Conservation (phyloP, 2,797 vertebrate species). For the Glyptemys insculpta region DNA sequence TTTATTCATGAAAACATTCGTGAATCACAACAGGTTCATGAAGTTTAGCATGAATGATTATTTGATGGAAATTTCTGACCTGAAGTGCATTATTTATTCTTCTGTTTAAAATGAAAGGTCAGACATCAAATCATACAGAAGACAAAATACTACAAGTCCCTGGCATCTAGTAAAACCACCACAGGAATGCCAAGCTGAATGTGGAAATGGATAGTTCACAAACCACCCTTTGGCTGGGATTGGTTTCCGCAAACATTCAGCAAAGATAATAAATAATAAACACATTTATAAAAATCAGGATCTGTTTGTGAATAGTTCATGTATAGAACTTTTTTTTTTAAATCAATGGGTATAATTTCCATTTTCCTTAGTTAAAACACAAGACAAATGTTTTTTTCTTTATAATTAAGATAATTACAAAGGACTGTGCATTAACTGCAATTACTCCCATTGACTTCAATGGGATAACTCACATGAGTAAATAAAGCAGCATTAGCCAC, state of each 20-base stretch:
- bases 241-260: neutral
- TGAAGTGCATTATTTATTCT: neutral
- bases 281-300: neutral
- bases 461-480: neutral
- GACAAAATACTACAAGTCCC: neutral
- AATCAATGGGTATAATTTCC: neutral
- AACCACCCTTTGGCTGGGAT: neutral
- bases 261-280: neutral
- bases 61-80: neutral
- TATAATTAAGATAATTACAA: neutral
- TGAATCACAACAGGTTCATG: neutral
- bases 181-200: neutral
- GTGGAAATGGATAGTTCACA: neutral
- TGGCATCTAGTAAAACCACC: neutral
- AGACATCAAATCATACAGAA: neutral
- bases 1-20: neutral
- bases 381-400: neutral
- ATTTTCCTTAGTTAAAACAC: neutral
- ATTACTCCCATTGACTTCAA: neutral
- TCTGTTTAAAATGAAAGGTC: neutral
- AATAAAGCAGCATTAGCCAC: neutral
- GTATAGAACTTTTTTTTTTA: neutral
- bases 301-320: neutral
- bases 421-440: neutral
- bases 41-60: neutral